phyloP scores from a whole-genome alignment of 2,797 vertebrate genomes.

The Moxostoma hubbsi region DNA sequence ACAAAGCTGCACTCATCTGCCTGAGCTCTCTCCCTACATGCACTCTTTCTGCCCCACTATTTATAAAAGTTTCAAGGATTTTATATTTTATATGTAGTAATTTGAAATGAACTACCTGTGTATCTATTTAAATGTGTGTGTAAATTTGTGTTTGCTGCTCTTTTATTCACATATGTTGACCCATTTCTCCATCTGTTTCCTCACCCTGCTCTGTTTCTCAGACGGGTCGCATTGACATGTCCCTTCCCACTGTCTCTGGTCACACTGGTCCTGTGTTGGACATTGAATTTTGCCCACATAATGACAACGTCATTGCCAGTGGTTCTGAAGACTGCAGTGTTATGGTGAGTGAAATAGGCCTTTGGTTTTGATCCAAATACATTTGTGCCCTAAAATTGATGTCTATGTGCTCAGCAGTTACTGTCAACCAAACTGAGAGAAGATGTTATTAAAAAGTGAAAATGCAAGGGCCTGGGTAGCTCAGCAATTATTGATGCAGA shows the following conservation, averaged over 20 bases:
- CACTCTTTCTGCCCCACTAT: constrained; percentile 1
- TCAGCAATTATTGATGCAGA: no score
- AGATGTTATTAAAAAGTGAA: no score
- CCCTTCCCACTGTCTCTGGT: constrained; percentile 85
- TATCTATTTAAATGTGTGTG: neutral
- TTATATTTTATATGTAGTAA: neutral
- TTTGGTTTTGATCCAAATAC: neutral
- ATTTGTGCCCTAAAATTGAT: neutral
- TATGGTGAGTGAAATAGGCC: constrained; percentile 79
- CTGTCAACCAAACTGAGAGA: neutral
- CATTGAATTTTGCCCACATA: constrained; percentile 91
- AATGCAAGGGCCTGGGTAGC: no score
- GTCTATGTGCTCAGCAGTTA: neutral
- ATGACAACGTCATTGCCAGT: constrained; percentile 92
- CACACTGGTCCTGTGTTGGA: constrained; percentile 91
- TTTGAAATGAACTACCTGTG: neutral
- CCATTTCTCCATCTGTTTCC: constrained; percentile 21
- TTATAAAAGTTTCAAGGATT: neutral
- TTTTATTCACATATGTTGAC: neutral
- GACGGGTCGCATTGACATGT: constrained; percentile 91
- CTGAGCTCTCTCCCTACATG: constrained; percentile 12
- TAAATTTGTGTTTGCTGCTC: neutral
- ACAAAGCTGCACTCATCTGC: constrained; percentile 19
- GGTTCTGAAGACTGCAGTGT: constrained; percentile 91
- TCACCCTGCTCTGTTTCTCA: constrained; percentile 55